Evolutionary conservation across 1,140 invertebrate genomes (phyloP).

Genomic region (Nixonia krombeini): DNA sequence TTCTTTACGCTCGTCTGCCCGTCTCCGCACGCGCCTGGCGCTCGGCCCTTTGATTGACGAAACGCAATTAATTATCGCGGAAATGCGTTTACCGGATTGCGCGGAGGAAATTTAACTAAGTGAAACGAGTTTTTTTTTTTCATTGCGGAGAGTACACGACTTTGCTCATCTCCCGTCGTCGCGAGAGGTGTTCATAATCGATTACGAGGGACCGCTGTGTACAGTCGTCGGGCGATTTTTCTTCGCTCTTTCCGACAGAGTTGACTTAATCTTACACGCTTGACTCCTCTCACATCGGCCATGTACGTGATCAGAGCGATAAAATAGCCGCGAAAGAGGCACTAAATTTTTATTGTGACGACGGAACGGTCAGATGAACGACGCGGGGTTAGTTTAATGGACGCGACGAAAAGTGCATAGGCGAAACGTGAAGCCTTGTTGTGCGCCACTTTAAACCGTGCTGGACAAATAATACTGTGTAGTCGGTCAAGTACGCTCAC

Average conservation of each 20-base stretch:
- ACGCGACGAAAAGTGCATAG: constrained; percentile 38
- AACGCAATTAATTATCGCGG: no score
- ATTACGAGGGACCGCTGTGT: not conserved
- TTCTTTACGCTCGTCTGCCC: no score
- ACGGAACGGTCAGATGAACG: constrained; percentile 48
- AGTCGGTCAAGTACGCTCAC: no score
- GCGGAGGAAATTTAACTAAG: not conserved
- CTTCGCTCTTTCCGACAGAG: constrained; percentile 19
- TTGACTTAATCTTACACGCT: constrained; percentile 47
- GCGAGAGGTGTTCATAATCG: not conserved
- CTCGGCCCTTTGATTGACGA: no score
- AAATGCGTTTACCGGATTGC: no score
- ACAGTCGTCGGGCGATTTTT: constrained; percentile 26
- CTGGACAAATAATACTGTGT: not conserved
- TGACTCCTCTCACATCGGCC: constrained; percentile 31
- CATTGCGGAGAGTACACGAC: no score
- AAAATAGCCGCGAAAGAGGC: constrained; percentile 43
- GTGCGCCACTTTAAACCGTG: constrained; percentile 26
- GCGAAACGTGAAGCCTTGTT: constrained; percentile 27
- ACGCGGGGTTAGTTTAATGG: constrained; percentile 48
- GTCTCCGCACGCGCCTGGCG: no score
- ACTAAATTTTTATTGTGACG: constrained; percentile 50
- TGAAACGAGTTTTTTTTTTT: no score
- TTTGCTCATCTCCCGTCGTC: no score
- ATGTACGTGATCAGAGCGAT: constrained; percentile 49